Percentiles rank a stretch among this genome's conserved stretches.
Evolutionary conservation across 2,113 vertebrate species (phyloP).

Genomic region (Emydura subglobosa): DNA sequence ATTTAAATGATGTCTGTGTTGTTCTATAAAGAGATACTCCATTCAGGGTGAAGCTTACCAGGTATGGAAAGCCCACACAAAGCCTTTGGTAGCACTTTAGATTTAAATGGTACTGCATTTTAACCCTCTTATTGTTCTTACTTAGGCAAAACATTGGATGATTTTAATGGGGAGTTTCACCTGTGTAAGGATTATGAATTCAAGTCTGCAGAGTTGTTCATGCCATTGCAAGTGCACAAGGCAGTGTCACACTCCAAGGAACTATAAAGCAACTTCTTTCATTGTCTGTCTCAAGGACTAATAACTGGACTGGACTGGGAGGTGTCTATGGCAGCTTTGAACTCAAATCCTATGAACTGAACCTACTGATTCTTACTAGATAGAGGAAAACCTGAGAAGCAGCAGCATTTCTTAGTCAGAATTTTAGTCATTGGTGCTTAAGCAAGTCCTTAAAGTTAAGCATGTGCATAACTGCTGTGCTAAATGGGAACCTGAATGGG

Average conservation of each 20-base stretch:
- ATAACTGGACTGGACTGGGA: fast-evolving
- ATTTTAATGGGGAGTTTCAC: background rate
- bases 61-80: background rate
- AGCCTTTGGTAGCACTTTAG: background rate
- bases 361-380: fast-evolving
- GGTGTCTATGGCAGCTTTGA: fast-evolving
- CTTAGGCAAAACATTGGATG: background rate
- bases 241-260: background rate
- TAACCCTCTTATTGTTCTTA: background rate
- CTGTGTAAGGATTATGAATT: background rate
- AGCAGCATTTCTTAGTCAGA: background rate
- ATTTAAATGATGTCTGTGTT: background rate
- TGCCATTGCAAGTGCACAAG: background rate
- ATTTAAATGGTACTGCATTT: background rate
- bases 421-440: background rate
- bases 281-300: background rate
- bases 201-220: background rate
- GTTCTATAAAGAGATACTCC: background rate
- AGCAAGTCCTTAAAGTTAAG: background rate
- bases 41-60: background rate
- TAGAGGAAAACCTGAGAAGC: background rate
- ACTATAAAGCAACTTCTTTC: background rate
- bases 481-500: fast-evolving
- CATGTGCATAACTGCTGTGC: fast-evolving
- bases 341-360: background rate